phyloP scores from a whole-genome alignment of 2,797 vertebrate species.

The Mastacembelus armatus region DNA sequence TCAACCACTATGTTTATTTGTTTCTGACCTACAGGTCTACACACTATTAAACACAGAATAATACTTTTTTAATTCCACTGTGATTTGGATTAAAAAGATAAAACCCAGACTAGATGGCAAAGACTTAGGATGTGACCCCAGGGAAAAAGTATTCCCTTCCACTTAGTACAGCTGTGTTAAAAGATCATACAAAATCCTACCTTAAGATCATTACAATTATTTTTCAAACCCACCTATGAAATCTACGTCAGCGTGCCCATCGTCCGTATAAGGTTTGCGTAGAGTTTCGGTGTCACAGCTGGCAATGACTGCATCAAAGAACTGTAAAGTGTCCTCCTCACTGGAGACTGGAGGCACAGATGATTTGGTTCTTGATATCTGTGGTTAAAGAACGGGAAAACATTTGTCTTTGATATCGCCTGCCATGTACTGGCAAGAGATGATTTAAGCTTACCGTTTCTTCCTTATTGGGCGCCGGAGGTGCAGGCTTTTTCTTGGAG shows the following conservation, averaged over 20 bases:
- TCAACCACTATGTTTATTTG: too few species aligned
- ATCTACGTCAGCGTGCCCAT: constrained; percentile 91
- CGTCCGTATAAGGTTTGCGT: constrained; percentile 78
- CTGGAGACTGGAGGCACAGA: constrained; percentile 80
- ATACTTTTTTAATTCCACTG: too few species aligned
- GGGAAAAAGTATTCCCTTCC: not conserved
- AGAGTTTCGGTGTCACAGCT: constrained; percentile 88
- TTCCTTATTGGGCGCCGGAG: constrained; percentile 67
- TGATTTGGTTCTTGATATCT: constrained; percentile 70
- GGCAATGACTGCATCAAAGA: constrained; percentile 93
- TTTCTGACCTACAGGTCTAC: too few species aligned
- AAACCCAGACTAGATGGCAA: not conserved
- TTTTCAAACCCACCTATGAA: constrained; percentile 86
- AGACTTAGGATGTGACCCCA: not conserved
- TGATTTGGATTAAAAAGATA: not conserved
- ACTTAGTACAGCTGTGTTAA: not conserved
- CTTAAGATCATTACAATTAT: not conserved
- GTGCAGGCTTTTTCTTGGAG: constrained; percentile 79
- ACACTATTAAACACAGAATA: too few species aligned
- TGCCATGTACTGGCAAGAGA: not conserved
- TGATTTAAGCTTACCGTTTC: constrained; percentile 79
- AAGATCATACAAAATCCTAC: not conserved
- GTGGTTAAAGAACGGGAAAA: constrained; percentile 7
- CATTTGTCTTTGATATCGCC: not conserved
- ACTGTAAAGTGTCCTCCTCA: constrained; percentile 91